phyloP scores from a whole-genome alignment of 2,888 invertebrate genomes.

The Tolmerus cingulatus region DNA sequence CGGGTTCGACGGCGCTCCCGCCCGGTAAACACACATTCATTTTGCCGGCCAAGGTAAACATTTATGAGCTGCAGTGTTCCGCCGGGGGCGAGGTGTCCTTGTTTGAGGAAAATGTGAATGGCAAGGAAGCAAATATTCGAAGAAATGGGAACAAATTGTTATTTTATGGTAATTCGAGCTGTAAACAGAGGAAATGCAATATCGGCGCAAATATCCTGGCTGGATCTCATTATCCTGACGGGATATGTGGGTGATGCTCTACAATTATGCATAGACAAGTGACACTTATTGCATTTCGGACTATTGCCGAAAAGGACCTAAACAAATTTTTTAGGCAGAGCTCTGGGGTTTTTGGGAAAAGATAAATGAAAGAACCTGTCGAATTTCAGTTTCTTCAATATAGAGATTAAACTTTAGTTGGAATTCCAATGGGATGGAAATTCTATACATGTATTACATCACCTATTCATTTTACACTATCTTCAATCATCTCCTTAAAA shows the following conservation, averaged over 20 bases:
- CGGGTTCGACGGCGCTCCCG: background rate
- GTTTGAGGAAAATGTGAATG: conserved; percentile 19
- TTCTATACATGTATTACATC: too few relatives aligned
- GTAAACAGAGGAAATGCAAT: conserved; percentile 37
- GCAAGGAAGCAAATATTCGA: conserved; percentile 29
- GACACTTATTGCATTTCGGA: conserved; percentile 26
- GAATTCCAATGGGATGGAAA: too few relatives aligned
- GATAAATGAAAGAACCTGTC: background rate
- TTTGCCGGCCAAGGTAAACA: conserved; percentile 35
- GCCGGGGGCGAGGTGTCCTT: conserved; percentile 16
- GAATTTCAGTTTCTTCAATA: background rate
- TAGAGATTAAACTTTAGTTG: background rate
- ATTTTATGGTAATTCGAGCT: conserved; percentile 39
- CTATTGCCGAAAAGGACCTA: background rate
- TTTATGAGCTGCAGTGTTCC: conserved; percentile 1
- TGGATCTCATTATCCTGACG: conserved; percentile 7
- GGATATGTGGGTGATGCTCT: conserved; percentile 2
- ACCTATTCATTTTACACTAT: too few relatives aligned
- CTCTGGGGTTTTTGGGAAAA: background rate
- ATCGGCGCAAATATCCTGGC: conserved; percentile 1
- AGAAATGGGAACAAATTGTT: conserved; percentile 41
- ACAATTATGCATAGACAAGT: conserved; percentile 17
- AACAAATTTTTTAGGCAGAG: background rate
- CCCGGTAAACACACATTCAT: conserved; percentile 23
- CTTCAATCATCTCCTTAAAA: too few relatives aligned